Conservation (phyloP, 2,113 vertebrate genomes). For the Conger conger region DNA sequence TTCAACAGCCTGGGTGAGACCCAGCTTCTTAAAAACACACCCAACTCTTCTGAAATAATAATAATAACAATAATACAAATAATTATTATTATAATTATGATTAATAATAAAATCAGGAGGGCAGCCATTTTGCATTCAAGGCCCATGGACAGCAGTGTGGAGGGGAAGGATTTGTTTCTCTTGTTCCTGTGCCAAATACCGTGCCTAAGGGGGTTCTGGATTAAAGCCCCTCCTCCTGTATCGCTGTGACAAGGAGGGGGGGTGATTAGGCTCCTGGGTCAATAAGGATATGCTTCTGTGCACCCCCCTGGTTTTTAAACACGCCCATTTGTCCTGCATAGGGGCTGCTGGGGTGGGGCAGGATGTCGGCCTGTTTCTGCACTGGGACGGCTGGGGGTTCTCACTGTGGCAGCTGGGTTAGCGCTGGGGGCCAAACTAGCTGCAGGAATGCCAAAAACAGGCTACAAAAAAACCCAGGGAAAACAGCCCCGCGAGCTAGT, state of each 20-base stretch:
- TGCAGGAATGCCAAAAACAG: not conserved
- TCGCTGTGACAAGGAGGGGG: not conserved
- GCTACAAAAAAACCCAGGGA: not conserved
- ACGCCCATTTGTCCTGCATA: not conserved
- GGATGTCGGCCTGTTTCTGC: not conserved
- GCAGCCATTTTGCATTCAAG: no score
- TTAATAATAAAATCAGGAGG: no score
- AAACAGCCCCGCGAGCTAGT: not conserved
- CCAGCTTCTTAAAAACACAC: no score
- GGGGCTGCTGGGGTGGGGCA: not conserved
- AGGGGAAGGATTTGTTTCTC: no score
- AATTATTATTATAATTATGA: no score
- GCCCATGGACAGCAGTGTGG: no score
- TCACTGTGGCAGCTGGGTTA: not conserved
- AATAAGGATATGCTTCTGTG: constrained; percentile 24
- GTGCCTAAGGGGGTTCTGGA: no score
- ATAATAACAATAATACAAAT: not conserved
- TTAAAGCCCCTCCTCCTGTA: no score
- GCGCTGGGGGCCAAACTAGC: not conserved
- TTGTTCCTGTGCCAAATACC: no score
- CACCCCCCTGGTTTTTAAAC: constrained; percentile 5
- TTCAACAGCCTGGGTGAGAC: constrained; percentile 30
- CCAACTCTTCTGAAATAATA: not conserved
- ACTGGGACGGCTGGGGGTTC: not conserved
- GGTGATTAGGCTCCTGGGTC: not conserved